Percentiles rank a stretch among this genome's conserved stretches.
Evolutionary conservation across 2,888 invertebrate genomes (phyloP).

Genomic region (Piscicola geometra): DNA sequence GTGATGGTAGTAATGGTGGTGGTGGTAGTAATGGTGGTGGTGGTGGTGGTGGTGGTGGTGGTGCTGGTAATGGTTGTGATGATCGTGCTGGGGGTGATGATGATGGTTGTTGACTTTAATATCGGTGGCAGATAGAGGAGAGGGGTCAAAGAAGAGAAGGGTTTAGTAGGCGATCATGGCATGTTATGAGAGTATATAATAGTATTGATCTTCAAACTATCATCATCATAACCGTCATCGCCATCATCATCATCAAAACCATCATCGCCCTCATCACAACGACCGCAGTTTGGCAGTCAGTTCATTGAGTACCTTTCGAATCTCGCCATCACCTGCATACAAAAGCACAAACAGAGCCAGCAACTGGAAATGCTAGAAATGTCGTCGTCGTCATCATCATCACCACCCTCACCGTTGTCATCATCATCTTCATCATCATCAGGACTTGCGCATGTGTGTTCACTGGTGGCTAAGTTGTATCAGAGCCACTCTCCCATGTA

Average conservation of each 20-base stretch:
- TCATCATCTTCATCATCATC: conserved; percentile 37
- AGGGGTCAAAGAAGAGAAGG: too few species aligned
- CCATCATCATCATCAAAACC: background rate
- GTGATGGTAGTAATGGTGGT: too few species aligned
- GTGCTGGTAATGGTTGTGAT: background rate
- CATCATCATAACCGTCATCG: background rate
- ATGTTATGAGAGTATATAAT: too few species aligned
- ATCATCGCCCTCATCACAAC: background rate
- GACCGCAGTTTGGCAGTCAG: conserved; percentile 41
- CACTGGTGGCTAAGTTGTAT: conserved; percentile 39
- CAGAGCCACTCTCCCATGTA: conserved; percentile 40
- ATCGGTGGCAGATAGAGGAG: too few species aligned
- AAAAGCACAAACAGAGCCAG: conserved; percentile 40
- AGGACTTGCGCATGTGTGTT: conserved; percentile 40
- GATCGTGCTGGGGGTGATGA: background rate
- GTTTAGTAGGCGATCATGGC: too few species aligned
- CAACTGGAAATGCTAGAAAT: conserved; percentile 35
- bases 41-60: too few species aligned
- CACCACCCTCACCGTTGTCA: background rate
- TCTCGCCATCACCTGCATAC: conserved; percentile 39
- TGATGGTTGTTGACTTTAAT: too few species aligned
- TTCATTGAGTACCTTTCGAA: conserved; percentile 42
- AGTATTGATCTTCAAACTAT: background rate
- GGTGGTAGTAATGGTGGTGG: too few species aligned
- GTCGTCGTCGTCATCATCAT: background rate